A percentile compares a stretch with the other conserved stretches of the same genome.
Evolutionary conservation across 2,888 invertebrate genomes (phyloP).

Genomic region (Globia sparganii): DNA sequence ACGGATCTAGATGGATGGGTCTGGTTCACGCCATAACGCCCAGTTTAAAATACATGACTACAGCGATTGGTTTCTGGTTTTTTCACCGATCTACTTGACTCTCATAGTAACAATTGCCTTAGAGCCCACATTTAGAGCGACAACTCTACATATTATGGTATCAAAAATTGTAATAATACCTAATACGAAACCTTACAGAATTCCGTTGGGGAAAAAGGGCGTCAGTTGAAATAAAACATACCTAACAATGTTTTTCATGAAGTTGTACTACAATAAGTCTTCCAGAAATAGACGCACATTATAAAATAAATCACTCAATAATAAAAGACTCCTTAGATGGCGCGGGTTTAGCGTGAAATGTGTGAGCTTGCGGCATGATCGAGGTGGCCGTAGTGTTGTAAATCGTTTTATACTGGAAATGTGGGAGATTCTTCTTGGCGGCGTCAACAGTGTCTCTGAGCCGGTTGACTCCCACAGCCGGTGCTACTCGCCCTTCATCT

Average conservation of each 20-base stretch:
- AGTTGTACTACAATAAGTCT: conserved; percentile 17
- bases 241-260: neutral
- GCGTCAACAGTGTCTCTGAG: conserved; percentile 81
- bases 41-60: neutral
- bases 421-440: conserved; percentile 81
- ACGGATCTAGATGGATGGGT: neutral
- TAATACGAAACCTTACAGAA: neutral
- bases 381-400: conserved; percentile 82
- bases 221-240: conserved; percentile 12
- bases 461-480: conserved; percentile 70
- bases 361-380: conserved; percentile 79
- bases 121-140: neutral
- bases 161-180: neutral
- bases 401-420: conserved; percentile 83
- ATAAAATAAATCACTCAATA: conserved; percentile 27
- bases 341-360: conserved; percentile 35
- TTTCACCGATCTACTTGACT: neutral
- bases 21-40: neutral
- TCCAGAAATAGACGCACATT: neutral
- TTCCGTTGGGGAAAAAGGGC: neutral
- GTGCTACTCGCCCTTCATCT: conserved; percentile 67
- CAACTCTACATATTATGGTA: neutral
- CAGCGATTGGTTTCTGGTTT: neutral
- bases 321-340: conserved; percentile 28
- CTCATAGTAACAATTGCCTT: neutral